Evolutionary conservation across 2,888 invertebrate species (phyloP).

Genomic region (Limnephilus auricula): DNA sequence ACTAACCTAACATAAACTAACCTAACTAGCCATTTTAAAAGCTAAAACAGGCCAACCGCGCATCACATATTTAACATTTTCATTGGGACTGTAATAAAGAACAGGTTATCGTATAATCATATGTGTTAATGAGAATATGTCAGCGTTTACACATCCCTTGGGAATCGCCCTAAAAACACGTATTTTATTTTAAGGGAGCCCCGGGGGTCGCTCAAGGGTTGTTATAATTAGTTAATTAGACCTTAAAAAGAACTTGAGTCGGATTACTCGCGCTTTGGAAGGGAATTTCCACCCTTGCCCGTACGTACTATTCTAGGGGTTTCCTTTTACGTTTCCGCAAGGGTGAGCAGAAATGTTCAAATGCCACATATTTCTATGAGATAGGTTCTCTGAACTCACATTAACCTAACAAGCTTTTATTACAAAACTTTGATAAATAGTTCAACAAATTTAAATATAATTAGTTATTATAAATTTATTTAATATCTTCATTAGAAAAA

Average conservation of each 20-base stretch:
- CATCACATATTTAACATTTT: background rate
- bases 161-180: background rate
- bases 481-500: no score
- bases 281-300: background rate
- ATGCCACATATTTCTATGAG: background rate
- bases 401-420: no score
- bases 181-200: background rate
- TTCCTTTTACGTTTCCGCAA: background rate
- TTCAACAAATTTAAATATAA: no score
- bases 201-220: background rate
- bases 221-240: background rate
- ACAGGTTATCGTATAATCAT: background rate
- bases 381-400: background rate
- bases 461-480: no score
- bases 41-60: background rate
- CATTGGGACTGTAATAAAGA: background rate
- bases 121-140: slow-evolving; percentile 2
- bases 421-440: no score
- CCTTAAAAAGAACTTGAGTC: background rate
- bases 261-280: background rate
- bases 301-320: background rate
- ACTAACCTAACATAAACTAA: no score
- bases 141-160: background rate
- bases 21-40: background rate
- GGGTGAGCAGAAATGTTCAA: background rate